A percentile compares a stretch with the other conserved stretches of the same genome.
Evolutionary conservation across 2,888 invertebrate species (phyloP).

Genomic region (Abrostola triplasia): DNA sequence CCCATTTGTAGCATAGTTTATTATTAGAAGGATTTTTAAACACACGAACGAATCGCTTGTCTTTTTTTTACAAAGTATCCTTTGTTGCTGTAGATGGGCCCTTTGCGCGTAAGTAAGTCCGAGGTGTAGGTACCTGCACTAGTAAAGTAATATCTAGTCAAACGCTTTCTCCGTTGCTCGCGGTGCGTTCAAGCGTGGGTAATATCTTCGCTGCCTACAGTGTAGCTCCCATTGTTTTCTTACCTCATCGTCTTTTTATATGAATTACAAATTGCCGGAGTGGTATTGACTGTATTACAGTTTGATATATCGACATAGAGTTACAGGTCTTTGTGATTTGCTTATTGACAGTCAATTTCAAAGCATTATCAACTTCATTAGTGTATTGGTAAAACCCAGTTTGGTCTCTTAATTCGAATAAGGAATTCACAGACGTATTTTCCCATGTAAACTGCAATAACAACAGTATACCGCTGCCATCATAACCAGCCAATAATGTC

Average conservation of each 20-base stretch:
- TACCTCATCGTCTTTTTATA: slow-evolving; percentile 62
- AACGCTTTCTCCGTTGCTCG: slow-evolving; percentile 73
- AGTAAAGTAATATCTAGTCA: slow-evolving; percentile 43
- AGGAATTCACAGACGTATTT: slow-evolving; percentile 10
- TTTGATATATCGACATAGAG: slow-evolving; percentile 10
- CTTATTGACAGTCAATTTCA: slow-evolving; percentile 1
- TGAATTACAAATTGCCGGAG: slow-evolving; percentile 49
- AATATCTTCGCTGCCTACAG: slow-evolving; percentile 67
- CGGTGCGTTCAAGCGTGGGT: slow-evolving; percentile 76
- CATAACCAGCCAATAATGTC: no score
- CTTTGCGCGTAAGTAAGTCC: slow-evolving; percentile 22
- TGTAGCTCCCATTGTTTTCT: slow-evolving; percentile 70
- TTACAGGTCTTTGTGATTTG: neutral
- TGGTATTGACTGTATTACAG: slow-evolving; percentile 28
- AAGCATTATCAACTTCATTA: slow-evolving; percentile 1
- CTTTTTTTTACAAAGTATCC: neutral
- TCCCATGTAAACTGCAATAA: slow-evolving; percentile 22
- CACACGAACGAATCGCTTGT: neutral
- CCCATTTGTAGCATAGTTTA: slow-evolving; percentile 9
- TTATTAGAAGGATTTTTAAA: neutral
- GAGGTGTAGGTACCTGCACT: slow-evolving; percentile 23
- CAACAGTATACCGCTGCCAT: neutral
- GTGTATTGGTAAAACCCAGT: slow-evolving; percentile 3
- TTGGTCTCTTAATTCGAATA: neutral
- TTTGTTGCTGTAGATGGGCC: slow-evolving; percentile 19